Evolutionary conservation across 2,113 vertebrate genomes (phyloP).

Genomic region (Charadrius vociferus): DNA sequence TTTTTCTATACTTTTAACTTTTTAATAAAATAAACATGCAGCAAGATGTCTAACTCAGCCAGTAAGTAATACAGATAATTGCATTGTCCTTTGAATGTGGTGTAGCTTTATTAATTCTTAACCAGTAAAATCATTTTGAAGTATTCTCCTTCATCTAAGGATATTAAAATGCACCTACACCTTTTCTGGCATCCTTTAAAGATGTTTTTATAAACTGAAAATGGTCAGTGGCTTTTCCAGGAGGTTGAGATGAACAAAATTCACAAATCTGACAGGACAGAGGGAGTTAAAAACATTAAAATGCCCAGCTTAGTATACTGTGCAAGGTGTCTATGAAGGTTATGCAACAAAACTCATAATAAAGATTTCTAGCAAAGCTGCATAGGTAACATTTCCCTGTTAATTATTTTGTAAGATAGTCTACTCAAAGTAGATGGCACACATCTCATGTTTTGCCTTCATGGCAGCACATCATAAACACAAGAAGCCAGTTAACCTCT

Average conservation of each 20-base stretch:
- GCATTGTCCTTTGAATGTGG: not conserved
- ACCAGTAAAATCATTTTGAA: not conserved
- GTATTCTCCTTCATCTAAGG: not conserved
- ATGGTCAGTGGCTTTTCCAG: not conserved
- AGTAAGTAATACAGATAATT: not conserved
- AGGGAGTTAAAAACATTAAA: not conserved
- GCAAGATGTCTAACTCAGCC: not conserved
- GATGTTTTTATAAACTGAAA: not conserved
- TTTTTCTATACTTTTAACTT: not conserved
- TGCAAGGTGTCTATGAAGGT: not conserved
- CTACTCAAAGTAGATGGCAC: not conserved
- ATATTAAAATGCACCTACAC: not conserved
- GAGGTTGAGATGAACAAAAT: not conserved
- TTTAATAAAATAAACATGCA: not conserved
- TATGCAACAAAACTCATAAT: not conserved
- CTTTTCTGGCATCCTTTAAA: not conserved
- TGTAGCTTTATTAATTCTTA: conserved; percentile 14
- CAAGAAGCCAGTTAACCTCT: not conserved
- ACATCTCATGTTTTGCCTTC: not conserved
- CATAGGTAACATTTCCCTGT: not conserved
- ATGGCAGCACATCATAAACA: not conserved
- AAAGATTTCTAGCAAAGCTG: not conserved
- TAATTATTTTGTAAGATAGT: not conserved
- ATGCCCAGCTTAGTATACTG: not conserved
- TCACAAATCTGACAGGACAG: not conserved